These are phyloP conservation scores for Teleogryllus occipitalis DNA, from an alignment of 1,140 invertebrate genomes.

Conservation along the genomic window DNA sequence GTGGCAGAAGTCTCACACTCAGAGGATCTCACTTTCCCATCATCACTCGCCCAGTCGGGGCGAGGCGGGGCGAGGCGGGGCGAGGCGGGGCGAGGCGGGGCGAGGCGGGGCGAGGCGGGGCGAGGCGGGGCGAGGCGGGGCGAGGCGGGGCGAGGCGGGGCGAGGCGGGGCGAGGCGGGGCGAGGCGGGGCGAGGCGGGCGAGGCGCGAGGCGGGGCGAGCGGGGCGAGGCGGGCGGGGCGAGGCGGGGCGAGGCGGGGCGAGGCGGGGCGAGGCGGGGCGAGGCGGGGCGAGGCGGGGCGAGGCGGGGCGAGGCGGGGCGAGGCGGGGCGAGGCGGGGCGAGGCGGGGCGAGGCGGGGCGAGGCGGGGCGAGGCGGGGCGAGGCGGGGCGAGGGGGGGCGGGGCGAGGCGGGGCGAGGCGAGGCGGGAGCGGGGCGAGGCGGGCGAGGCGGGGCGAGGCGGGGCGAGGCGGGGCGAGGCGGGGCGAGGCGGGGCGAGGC, in stretches of 20 bases:
- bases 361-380: not conserved
- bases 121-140: not conserved
- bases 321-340: not conserved
- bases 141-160: not conserved
- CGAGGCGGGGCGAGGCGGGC: not conserved
- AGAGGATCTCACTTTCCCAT: no score
- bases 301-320: not conserved
- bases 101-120: no score
- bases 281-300: not conserved
- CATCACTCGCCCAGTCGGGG: no score
- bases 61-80: no score
- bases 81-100: no score
- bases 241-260: not conserved
- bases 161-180: not conserved
- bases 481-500: not conserved
- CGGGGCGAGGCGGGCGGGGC: not conserved
- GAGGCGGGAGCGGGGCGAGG: not conserved
- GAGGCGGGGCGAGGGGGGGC: not conserved
- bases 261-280: not conserved
- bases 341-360: not conserved
- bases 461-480: not conserved
- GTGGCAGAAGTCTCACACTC: no score
- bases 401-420: not conserved
- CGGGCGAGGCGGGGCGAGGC: not conserved
- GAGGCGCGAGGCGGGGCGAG: not conserved